These are phyloP conservation scores for Rotaria sp. DNA, from an alignment of 2,888 invertebrate species.

Conservation along the genomic window DNA sequence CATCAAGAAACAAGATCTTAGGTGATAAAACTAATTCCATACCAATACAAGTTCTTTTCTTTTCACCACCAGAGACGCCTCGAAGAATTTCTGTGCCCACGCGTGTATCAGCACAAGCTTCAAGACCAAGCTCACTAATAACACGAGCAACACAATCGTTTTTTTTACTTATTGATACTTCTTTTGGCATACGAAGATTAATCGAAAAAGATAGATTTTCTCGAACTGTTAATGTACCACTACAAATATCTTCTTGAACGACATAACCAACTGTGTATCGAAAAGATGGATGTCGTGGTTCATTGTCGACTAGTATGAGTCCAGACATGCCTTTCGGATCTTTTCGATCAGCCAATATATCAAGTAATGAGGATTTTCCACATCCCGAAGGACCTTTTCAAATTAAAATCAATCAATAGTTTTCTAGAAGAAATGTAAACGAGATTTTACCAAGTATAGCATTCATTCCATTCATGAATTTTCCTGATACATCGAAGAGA, in stretches of 20 bases:
- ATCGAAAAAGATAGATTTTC: slow-evolving; percentile 44
- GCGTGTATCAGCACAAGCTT: slow-evolving; percentile 43
- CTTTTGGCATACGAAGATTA: slow-evolving; percentile 49
- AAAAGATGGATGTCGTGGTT: slow-evolving; percentile 51
- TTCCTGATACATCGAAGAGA: slow-evolving; percentile 45
- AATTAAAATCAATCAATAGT: too few relatives aligned
- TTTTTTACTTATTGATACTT: too few relatives aligned
- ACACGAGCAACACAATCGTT: too few relatives aligned
- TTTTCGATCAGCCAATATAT: slow-evolving; percentile 52
- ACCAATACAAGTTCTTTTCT: too few relatives aligned
- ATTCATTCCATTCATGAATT: slow-evolving; percentile 53
- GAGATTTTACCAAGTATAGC: slow-evolving; percentile 55
- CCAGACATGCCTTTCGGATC: slow-evolving; percentile 48
- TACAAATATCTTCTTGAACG: slow-evolving; percentile 55
- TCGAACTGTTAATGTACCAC: slow-evolving; percentile 52
- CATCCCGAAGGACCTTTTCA: slow-evolving; percentile 55
- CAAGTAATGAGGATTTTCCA: slow-evolving; percentile 54
- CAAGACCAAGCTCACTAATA: too few relatives aligned
- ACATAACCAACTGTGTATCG: slow-evolving; percentile 55
- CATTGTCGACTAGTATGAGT: slow-evolving; percentile 50
- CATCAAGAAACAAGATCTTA: too few relatives aligned
- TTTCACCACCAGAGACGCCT: slow-evolving; percentile 55
- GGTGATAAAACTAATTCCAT: too few relatives aligned
- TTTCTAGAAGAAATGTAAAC: too few relatives aligned
- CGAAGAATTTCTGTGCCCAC: slow-evolving; percentile 54